A percentile compares a stretch with the other conserved stretches of the same genome.
phyloP scores from a whole-genome alignment of 2,888 invertebrate genomes.

The Platerodrilus igneus region DNA sequence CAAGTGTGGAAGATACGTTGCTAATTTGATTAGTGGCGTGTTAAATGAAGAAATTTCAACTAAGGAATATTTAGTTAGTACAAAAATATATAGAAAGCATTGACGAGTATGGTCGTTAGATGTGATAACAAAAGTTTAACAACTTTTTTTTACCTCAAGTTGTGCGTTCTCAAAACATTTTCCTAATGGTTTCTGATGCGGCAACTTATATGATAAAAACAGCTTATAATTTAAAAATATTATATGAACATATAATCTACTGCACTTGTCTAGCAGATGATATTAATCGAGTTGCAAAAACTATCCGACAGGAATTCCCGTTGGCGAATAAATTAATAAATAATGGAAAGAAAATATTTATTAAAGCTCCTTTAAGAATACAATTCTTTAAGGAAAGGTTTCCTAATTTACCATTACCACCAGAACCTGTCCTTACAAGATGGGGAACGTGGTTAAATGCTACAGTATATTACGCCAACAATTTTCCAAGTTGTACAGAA shows the following conservation, averaged over 20 bases:
- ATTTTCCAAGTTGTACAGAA: slow-evolving; percentile 24
- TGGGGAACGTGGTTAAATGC: slow-evolving; percentile 38
- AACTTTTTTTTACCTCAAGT: slow-evolving; percentile 6
- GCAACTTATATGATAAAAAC: slow-evolving; percentile 32
- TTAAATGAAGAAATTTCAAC: too few species aligned
- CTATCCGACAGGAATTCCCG: slow-evolving; percentile 28
- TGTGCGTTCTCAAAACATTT: slow-evolving; percentile 13
- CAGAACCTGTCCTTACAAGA: slow-evolving; percentile 34
- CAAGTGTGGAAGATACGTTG: too few species aligned
- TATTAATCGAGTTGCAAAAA: slow-evolving; percentile 34
- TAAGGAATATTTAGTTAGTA: too few species aligned
- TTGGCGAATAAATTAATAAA: slow-evolving; percentile 31
- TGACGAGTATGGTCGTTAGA: too few species aligned
- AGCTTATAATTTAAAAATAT: slow-evolving; percentile 26
- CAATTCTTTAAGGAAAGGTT: slow-evolving; percentile 33
- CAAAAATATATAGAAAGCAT: too few species aligned
- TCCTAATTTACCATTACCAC: slow-evolving; percentile 32
- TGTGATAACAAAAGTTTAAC: slow-evolving; percentile 1
- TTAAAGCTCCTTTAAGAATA: slow-evolving; percentile 31
- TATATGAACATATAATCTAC: slow-evolving; percentile 33
- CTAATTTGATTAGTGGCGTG: too few species aligned
- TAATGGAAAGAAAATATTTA: slow-evolving; percentile 34
- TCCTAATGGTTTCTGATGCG: slow-evolving; percentile 22
- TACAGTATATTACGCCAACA: slow-evolving; percentile 30
- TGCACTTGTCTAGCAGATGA: slow-evolving; percentile 37